Evolutionary conservation across 2,888 invertebrate species (phyloP).

Genomic region (Dicyrtoma fusca): DNA sequence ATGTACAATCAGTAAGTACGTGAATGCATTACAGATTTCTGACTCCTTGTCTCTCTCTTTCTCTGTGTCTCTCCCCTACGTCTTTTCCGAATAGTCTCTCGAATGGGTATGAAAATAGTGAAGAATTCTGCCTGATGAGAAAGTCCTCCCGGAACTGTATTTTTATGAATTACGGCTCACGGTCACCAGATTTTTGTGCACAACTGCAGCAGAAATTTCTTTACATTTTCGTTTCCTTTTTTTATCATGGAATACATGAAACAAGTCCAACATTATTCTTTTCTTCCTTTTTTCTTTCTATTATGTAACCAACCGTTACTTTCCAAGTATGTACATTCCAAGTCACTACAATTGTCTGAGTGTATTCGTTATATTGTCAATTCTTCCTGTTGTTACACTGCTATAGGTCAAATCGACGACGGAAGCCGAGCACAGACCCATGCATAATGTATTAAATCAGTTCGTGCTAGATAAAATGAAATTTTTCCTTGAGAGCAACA

Average conservation of each 20-base stretch:
- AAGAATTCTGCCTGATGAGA: not conserved
- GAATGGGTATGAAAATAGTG: too few species aligned
- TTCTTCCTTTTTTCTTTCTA: not conserved
- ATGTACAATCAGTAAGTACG: constrained; percentile 22
- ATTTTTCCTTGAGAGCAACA: too few species aligned
- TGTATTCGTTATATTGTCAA: not conserved
- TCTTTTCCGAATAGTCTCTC: not conserved
- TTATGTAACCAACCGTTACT: too few species aligned
- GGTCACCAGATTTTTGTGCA: constrained; percentile 14
- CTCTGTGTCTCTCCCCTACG: not conserved
- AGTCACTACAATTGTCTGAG: not conserved
- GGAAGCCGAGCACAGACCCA: too few species aligned
- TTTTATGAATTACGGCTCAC: constrained; percentile 19
- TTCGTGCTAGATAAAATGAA: too few species aligned
- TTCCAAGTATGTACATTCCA: not conserved
- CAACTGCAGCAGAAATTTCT: constrained; percentile 14
- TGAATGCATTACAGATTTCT: constrained; percentile 23
- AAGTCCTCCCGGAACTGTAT: not conserved
- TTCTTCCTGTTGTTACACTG: not conserved
- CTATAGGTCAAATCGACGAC: not conserved
- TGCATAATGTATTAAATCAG: too few species aligned
- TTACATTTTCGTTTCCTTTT: not conserved
- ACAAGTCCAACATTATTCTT: constrained; percentile 5
- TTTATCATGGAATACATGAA: not conserved
- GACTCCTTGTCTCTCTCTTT: constrained; percentile 9